Conservation (phyloP, 2,888 invertebrate genomes). For the Cosmia trapezina region DNA sequence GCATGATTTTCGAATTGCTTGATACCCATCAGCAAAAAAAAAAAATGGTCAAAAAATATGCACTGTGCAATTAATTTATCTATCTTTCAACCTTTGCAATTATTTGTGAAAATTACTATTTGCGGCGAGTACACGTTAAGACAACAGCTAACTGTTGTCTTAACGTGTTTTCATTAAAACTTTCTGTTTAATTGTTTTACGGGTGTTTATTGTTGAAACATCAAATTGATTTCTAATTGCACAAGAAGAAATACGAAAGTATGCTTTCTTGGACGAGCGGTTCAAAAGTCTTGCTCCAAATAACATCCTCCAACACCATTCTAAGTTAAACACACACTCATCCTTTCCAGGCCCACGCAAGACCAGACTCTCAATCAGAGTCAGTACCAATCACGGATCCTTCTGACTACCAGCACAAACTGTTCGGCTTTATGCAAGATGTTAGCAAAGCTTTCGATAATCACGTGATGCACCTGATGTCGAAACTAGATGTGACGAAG, state of each 20-base stretch:
- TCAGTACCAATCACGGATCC: neutral
- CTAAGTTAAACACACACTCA: neutral
- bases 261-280: neutral
- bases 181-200: no score
- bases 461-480: conserved; percentile 47
- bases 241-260: neutral
- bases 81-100: no score
- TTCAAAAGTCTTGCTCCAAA: conserved; percentile 13
- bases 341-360: conserved; percentile 41
- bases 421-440: conserved; percentile 37
- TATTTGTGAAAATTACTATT: no score
- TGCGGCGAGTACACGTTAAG: no score
- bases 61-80: no score
- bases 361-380: conserved; percentile 25
- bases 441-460: conserved; percentile 40
- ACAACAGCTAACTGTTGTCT: no score
- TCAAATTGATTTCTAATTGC: no score
- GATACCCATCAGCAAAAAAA: no score
- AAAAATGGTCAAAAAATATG: no score
- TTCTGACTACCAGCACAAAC: conserved; percentile 2
- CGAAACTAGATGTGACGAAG: conserved; percentile 23
- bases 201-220: no score
- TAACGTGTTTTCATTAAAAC: no score
- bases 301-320: neutral
- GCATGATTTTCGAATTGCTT: conserved; percentile 21